Conservation (phyloP, 2,888 invertebrate species). For the Pilophorus perplexus region DNA sequence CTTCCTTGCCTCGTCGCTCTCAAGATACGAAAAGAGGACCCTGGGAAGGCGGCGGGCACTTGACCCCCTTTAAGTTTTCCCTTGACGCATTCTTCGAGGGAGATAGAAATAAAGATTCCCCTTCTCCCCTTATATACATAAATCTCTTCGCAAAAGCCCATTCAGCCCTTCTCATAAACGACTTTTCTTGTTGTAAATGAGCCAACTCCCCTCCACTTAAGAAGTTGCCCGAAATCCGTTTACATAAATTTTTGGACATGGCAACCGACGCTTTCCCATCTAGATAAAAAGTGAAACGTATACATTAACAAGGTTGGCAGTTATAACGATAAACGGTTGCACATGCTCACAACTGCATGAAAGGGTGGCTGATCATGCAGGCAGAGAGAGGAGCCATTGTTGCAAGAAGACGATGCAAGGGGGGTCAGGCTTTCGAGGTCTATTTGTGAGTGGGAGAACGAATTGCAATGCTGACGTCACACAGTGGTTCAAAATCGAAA, state of each 20-base stretch:
- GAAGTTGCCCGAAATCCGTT: constrained; percentile 7
- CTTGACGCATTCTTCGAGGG: constrained; percentile 7
- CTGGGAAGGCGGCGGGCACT: not conserved
- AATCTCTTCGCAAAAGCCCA: constrained; percentile 8
- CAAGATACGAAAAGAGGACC: not conserved
- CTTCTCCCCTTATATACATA: too few relatives aligned
- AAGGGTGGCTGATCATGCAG: too few relatives aligned
- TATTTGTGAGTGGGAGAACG: too few relatives aligned
- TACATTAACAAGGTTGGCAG: too few relatives aligned
- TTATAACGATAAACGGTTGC: too few relatives aligned
- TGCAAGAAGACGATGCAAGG: too few relatives aligned
- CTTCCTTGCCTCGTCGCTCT: not conserved
- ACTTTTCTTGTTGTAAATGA: constrained; percentile 15
- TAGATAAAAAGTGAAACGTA: not conserved
- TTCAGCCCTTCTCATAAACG: constrained; percentile 3
- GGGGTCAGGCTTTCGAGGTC: too few relatives aligned
- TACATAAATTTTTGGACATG: constrained; percentile 21
- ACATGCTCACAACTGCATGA: too few relatives aligned
- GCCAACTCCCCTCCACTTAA: constrained; percentile 4
- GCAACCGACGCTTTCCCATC: not conserved
- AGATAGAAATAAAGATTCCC: not conserved
- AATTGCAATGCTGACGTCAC: too few relatives aligned
- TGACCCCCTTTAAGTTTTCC: constrained; percentile 29
- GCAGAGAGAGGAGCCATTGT: too few relatives aligned
- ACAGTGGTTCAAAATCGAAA: too few relatives aligned